These are phyloP conservation scores for Percina caprodes DNA, from an alignment of 2,113 vertebrate genomes.

Conservation along the genomic window DNA sequence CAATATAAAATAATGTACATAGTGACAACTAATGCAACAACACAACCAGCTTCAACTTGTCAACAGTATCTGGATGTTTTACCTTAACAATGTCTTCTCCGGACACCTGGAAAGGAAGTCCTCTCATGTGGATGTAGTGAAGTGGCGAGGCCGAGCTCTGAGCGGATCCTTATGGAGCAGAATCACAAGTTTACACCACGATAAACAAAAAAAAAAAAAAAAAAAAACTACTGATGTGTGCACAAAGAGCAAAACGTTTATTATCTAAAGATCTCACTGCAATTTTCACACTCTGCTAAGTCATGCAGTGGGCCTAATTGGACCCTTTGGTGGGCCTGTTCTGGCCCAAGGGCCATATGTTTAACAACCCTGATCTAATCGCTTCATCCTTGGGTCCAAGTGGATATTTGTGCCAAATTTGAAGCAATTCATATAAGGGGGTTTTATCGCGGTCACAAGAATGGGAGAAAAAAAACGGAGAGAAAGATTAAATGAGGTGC, in stretches of 20 bases:
- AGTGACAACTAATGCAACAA: background rate
- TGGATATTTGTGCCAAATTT: too few relatives aligned
- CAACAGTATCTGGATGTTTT: background rate
- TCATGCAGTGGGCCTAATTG: too few relatives aligned
- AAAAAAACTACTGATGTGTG: too few relatives aligned
- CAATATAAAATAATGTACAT: rapidly evolving
- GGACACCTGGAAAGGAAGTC: slow-evolving; percentile 87
- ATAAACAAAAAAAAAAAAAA: background rate
- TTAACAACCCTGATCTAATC: too few relatives aligned
- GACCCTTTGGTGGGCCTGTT: too few relatives aligned
- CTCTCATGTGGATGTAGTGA: slow-evolving; percentile 89
- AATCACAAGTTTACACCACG: background rate
- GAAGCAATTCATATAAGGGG: too few relatives aligned
- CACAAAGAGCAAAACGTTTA: background rate
- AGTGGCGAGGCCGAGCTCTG: background rate
- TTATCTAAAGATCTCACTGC: background rate
- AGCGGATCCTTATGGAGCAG: slow-evolving; percentile 8
- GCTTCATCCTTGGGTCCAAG: too few relatives aligned
- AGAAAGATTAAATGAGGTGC: too few relatives aligned
- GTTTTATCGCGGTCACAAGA: too few relatives aligned
- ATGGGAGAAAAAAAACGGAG: too few relatives aligned
- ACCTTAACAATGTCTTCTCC: slow-evolving; percentile 91
- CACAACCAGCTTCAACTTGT: background rate
- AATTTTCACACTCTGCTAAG: too few relatives aligned
- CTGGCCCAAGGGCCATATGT: too few relatives aligned